Conservation (phyloP, 2,888 invertebrate species). For the Orgyia antiqua region DNA sequence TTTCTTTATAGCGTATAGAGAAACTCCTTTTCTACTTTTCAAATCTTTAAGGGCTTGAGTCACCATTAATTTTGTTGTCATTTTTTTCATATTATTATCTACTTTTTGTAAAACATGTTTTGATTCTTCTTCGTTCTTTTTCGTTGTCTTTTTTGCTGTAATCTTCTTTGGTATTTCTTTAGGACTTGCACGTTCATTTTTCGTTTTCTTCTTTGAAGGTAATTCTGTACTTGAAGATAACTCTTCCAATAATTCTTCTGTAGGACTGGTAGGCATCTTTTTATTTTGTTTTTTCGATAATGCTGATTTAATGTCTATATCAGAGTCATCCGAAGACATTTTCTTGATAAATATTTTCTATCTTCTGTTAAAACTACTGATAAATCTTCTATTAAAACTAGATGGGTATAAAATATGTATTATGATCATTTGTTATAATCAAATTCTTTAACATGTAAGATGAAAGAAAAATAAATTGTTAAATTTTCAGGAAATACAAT, state of each 20-base stretch:
- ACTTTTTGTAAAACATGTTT: not conserved
- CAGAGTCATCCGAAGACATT: conserved; percentile 32
- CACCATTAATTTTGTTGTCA: conserved; percentile 53
- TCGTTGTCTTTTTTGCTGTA: conserved; percentile 20
- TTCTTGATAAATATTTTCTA: too few species aligned
- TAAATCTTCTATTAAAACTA: too few species aligned
- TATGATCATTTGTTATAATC: too few species aligned
- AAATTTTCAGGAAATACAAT: too few species aligned
- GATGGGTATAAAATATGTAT: too few species aligned
- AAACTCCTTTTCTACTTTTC: conserved; percentile 54
- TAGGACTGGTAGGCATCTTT: conserved; percentile 26
- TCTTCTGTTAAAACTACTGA: too few species aligned
- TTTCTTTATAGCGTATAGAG: conserved; percentile 60
- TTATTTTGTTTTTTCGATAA: conserved; percentile 22
- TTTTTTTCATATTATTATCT: conserved; percentile 33
- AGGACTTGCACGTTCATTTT: too few species aligned
- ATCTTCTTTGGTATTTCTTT: too few species aligned
- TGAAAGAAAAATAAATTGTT: too few species aligned
- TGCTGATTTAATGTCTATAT: conserved; percentile 33
- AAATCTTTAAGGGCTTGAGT: conserved; percentile 44
- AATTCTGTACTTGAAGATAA: too few species aligned
- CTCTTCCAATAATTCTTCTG: conserved; percentile 10
- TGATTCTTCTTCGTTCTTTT: not conserved
- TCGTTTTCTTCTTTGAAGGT: too few species aligned
- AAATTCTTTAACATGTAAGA: too few species aligned